A percentile compares a stretch with the other conserved stretches of the same genome.
Conservation (phyloP, 2,797 vertebrate genomes). For the Psittacula echo region DNA sequence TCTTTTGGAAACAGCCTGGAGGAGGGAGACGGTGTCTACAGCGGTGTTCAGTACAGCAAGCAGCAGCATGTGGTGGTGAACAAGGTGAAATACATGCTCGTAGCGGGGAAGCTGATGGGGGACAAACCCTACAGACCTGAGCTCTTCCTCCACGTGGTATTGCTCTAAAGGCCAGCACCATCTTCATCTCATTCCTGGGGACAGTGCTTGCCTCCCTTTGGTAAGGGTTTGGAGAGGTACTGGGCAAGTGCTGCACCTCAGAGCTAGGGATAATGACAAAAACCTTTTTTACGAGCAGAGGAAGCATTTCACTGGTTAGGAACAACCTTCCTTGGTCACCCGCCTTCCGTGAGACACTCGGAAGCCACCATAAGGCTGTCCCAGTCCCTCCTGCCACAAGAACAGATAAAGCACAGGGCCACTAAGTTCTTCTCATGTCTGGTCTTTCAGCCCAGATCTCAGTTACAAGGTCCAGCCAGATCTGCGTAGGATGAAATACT, state of each 20-base stretch:
- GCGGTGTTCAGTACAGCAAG: background rate
- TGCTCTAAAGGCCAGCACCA: background rate
- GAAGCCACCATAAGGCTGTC: background rate
- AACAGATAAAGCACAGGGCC: background rate
- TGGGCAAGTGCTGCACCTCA: background rate
- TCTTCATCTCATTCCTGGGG: background rate
- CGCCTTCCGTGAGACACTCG: background rate
- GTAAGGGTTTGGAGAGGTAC: background rate
- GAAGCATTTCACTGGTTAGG: background rate
- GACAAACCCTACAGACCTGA: background rate
- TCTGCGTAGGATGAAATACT: background rate
- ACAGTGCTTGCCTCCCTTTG: background rate
- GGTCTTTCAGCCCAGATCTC: background rate
- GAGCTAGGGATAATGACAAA: background rate
- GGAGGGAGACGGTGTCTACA: background rate
- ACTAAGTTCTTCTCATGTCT: background rate
- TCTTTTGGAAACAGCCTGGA: background rate
- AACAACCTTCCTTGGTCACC: background rate
- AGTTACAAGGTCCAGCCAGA: background rate
- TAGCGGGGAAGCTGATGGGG: fast-evolving
- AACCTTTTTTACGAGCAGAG: background rate
- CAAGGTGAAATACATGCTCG: background rate
- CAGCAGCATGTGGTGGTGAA: background rate
- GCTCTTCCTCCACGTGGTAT: fast-evolving
- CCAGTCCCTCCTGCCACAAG: background rate